These are phyloP conservation scores for Channa striata DNA, from an alignment of 2,797 vertebrate species.

Conservation along the genomic window DNA sequence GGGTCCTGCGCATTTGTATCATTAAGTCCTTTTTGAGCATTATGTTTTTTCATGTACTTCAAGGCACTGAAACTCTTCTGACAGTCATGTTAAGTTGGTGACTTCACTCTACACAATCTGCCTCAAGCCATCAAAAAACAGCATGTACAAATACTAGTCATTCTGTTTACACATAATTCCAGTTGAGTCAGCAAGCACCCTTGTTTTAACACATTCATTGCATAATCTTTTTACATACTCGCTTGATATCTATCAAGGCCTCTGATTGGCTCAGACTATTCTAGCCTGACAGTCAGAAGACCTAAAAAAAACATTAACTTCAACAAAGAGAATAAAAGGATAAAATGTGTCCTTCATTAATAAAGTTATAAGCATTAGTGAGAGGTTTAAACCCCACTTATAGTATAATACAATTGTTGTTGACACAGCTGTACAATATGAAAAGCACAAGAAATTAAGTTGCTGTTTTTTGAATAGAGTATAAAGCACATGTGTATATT, in stretches of 20 bases:
- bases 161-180: neutral
- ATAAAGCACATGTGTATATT: neutral
- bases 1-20: neutral
- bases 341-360: slow-evolving; percentile 8
- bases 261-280: slow-evolving; percentile 44
- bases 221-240: slow-evolving; percentile 25
- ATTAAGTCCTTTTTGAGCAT: no score
- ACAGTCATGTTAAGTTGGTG: neutral
- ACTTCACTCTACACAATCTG: neutral
- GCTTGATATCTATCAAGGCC: slow-evolving; percentile 3
- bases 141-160: neutral
- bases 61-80: neutral
- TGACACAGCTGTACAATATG: neutral
- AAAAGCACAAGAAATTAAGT: neutral
- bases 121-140: neutral
- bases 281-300: slow-evolving; percentile 56
- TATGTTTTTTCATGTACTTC: neutral
- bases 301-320: slow-evolving; percentile 35
- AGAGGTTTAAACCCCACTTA: neutral
- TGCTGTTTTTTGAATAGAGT: neutral
- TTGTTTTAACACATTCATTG: slow-evolving; percentile 19
- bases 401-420: neutral
- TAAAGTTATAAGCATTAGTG: neutral
- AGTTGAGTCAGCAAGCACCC: slow-evolving; percentile 9
- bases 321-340: slow-evolving; percentile 14